A percentile compares a stretch with the other conserved stretches of the same genome.
Evolutionary conservation across 1,140 invertebrate species (phyloP).

Genomic region (Sitophilus oryzae): DNA sequence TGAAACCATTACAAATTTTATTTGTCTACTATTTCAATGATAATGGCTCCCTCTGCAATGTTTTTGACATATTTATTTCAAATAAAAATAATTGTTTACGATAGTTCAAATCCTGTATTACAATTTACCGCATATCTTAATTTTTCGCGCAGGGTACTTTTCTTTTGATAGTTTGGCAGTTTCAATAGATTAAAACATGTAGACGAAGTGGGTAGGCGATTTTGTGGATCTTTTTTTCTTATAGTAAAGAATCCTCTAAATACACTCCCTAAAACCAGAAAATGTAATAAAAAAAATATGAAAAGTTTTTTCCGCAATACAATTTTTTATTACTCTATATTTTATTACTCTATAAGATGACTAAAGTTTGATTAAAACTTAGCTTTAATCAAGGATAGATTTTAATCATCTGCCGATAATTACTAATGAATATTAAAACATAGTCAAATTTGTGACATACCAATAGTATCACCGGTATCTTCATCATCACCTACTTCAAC

Average conservation of each 20-base stretch:
- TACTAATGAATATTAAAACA: too few relatives aligned
- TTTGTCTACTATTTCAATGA: too few relatives aligned
- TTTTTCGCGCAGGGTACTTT: slow-evolving; percentile 91
- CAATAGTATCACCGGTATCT: slow-evolving; percentile 94
- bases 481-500: slow-evolving; percentile 98
- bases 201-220: slow-evolving; percentile 94
- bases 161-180: slow-evolving; percentile 97
- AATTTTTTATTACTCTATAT: too few relatives aligned
- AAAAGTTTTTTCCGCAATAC: too few relatives aligned
- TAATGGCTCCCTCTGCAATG: too few relatives aligned
- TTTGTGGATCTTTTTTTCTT: slow-evolving; percentile 89
- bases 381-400: too few relatives aligned
- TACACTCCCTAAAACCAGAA: slow-evolving; percentile 70
- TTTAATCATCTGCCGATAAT: too few relatives aligned
- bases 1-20: too few relatives aligned
- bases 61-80: not conserved
- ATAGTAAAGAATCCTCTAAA: slow-evolving; percentile 98
- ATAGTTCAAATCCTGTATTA: slow-evolving; percentile 98
- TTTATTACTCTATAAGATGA: too few relatives aligned
- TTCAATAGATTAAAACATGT: slow-evolving; percentile 99
- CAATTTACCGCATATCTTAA: slow-evolving; percentile 94
- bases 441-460: too few relatives aligned
- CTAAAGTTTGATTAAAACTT: too few relatives aligned
- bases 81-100: slow-evolving; percentile 51
- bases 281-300: too few relatives aligned